Conservation (phyloP, 2,797 vertebrate genomes). For the Tenualosa ilisha region DNA sequence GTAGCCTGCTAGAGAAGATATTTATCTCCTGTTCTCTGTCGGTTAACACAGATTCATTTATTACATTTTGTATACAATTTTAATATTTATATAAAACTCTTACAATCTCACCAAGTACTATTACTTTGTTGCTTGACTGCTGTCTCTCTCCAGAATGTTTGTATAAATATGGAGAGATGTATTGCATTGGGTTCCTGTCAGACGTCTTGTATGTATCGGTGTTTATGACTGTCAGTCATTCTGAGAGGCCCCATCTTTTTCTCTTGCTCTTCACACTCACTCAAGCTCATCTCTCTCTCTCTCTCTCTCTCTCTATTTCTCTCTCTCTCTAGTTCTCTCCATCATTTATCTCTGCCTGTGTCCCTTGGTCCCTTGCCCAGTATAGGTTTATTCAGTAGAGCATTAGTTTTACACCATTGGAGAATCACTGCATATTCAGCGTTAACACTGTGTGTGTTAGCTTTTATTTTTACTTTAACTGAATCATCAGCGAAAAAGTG, state of each 20-base stretch:
- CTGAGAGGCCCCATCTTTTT: neutral
- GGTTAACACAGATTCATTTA: slow-evolving; percentile 60
- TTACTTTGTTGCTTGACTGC: slow-evolving; percentile 42
- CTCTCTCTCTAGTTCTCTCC: neutral
- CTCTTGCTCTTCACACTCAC: neutral
- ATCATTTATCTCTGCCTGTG: no score
- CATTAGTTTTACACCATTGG: neutral
- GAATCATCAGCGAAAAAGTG: slow-evolving; percentile 34
- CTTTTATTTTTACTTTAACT: slow-evolving; percentile 27
- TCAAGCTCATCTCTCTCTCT: no score
- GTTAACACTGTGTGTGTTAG: slow-evolving; percentile 9
- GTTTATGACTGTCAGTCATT: slow-evolving; percentile 11
- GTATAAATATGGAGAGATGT: slow-evolving; percentile 48
- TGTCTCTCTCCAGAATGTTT: slow-evolving; percentile 38
- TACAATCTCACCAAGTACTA: slow-evolving; percentile 44
- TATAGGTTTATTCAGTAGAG: neutral
- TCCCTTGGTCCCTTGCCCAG: neutral
- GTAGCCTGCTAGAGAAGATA: slow-evolving; percentile 43
- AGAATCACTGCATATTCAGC: slow-evolving; percentile 38
- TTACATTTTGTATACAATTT: slow-evolving; percentile 61
- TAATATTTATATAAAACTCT: slow-evolving; percentile 60
- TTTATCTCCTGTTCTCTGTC: slow-evolving; percentile 49
- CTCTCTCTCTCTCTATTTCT: neutral
- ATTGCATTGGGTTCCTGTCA: neutral
- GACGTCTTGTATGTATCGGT: slow-evolving; percentile 17